Evolutionary conservation across 2,797 vertebrate genomes (phyloP).

Genomic region (Acanthurus tractus): DNA sequence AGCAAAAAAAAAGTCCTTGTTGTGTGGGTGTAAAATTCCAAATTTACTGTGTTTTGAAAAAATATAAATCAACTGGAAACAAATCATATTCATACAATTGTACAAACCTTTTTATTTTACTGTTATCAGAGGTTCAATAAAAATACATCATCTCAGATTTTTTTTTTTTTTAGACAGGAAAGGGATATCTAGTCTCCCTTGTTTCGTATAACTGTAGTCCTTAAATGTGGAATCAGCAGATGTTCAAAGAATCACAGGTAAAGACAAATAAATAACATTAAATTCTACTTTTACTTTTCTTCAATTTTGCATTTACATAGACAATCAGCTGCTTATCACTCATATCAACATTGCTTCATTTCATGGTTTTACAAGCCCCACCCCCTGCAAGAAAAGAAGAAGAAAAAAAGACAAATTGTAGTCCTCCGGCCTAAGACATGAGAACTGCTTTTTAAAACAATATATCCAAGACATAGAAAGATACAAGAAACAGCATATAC

Average conservation of each 20-base stretch:
- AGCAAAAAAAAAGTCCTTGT: no score
- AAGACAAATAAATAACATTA: background rate
- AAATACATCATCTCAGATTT: no score
- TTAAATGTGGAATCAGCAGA: background rate
- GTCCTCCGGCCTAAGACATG: conserved; percentile 7
- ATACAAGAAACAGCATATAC: conserved; percentile 4
- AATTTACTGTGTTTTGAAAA: no score
- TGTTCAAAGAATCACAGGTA: background rate
- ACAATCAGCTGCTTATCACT: background rate
- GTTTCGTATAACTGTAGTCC: background rate
- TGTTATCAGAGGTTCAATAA: no score
- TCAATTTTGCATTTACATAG: background rate
- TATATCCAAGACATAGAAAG: background rate
- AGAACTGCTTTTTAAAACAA: conserved; percentile 20
- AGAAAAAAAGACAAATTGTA: background rate
- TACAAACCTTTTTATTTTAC: no score
- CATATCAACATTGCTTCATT: background rate
- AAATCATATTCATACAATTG: no score
- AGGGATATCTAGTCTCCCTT: background rate
- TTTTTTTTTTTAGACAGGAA: background rate
- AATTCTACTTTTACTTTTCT: background rate
- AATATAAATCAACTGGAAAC: no score
- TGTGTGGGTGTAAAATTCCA: no score
- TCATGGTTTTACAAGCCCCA: background rate
- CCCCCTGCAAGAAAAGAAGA: background rate